These are phyloP conservation scores for Dicycla oo DNA, from an alignment of 2,888 invertebrate genomes.

Conservation along the genomic window DNA sequence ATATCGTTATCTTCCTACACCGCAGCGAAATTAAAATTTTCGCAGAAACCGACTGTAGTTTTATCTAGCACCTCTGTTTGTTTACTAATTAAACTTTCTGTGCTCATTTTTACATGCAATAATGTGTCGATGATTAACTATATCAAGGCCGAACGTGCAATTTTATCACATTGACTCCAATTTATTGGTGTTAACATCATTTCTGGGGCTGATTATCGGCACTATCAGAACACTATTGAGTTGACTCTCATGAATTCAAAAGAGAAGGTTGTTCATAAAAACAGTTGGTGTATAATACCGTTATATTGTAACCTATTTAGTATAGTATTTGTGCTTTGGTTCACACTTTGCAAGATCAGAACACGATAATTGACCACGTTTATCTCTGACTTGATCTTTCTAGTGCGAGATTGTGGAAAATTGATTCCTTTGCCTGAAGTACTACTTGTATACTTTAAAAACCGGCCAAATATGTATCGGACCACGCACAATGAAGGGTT, in stretches of 20 bases:
- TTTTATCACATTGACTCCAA: conserved; percentile 23
- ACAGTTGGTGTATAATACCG: conserved; percentile 32
- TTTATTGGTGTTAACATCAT: conserved; percentile 26
- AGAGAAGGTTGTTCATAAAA: conserved; percentile 33
- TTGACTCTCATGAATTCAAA: conserved; percentile 30
- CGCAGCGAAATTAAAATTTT: neutral
- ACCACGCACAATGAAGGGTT: too few relatives aligned
- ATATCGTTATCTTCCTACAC: neutral
- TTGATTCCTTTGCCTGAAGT: neutral
- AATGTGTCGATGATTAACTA: conserved; percentile 26
- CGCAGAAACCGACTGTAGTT: neutral
- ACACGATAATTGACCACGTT: conserved; percentile 26
- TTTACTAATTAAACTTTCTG: conserved; percentile 15
- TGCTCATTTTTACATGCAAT: conserved; percentile 31
- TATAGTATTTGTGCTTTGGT: conserved; percentile 31
- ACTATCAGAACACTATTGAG: neutral
- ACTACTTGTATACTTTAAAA: neutral
- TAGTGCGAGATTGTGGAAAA: neutral
- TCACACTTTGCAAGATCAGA: conserved; percentile 30
- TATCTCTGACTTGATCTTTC: neutral
- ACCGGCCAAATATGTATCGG: too few relatives aligned
- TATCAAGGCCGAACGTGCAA: conserved; percentile 12
- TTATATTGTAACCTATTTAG: conserved; percentile 52
- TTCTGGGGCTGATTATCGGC: conserved; percentile 20
- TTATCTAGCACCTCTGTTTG: conserved; percentile 14